Conservation (phyloP, 2,888 invertebrate genomes). For the Timema podura region DNA sequence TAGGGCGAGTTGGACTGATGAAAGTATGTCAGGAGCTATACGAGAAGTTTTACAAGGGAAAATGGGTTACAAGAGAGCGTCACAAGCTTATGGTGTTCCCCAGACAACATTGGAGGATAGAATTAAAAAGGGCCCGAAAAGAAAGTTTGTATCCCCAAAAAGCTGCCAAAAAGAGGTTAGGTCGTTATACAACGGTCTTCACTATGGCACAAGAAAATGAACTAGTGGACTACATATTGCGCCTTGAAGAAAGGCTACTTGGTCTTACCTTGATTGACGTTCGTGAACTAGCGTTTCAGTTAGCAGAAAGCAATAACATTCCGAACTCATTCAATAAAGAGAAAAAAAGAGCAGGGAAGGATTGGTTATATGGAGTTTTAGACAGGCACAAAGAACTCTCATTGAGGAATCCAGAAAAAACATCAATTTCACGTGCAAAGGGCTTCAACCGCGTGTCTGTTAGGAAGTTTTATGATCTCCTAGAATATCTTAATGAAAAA, state of each 20-base stretch:
- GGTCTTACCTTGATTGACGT: slow-evolving; percentile 12
- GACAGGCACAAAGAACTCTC: neutral
- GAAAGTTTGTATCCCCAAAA: slow-evolving; percentile 4
- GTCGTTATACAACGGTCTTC: slow-evolving; percentile 2
- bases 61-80: slow-evolving; percentile 9
- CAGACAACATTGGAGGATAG: neutral
- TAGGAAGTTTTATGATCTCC: neutral
- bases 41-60: slow-evolving; percentile 1
- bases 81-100: slow-evolving; percentile 12
- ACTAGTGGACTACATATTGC: neutral
- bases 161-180: slow-evolving; percentile 3
- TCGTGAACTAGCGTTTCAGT: slow-evolving; percentile 12
- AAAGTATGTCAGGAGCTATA: slow-evolving; percentile 13
- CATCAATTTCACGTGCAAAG: slow-evolving; percentile 4
- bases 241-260: neutral
- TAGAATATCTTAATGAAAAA: slow-evolving; percentile 1
- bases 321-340: slow-evolving; percentile 4
- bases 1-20: slow-evolving; percentile 12
- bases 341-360: slow-evolving; percentile 8
- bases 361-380: slow-evolving; percentile 7
- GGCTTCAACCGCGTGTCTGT: slow-evolving; percentile 1
- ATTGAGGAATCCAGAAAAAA: slow-evolving; percentile 16
- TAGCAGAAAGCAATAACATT: slow-evolving; percentile 12
- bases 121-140: slow-evolving; percentile 2
- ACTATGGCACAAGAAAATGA: slow-evolving; percentile 12